These are phyloP conservation scores for Gymnodraco acuticeps DNA, from an alignment of 2,797 vertebrate species.

Conservation along the genomic window DNA sequence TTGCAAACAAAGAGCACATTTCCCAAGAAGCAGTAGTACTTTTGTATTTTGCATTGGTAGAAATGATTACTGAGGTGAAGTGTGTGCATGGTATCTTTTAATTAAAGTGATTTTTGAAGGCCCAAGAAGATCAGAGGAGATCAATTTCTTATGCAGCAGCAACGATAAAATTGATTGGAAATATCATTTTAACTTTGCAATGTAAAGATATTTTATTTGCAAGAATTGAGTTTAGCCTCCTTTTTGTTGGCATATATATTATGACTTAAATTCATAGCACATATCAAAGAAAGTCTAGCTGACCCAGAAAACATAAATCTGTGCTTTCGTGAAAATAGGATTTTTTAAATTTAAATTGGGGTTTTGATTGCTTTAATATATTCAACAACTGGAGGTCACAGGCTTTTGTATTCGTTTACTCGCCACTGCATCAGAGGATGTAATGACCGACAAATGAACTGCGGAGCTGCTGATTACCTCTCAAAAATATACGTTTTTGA, in stretches of 20 bases:
- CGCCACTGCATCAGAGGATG: constrained; percentile 32
- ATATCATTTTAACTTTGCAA: constrained; percentile 4
- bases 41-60: constrained; percentile 13
- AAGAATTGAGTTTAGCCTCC: constrained; percentile 2
- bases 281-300: constrained; percentile 35
- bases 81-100: constrained; percentile 37
- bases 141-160: background rate
- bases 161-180: background rate
- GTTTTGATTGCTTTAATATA: constrained; percentile 31
- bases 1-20: constrained; percentile 35
- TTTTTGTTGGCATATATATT: constrained; percentile 13
- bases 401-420: background rate
- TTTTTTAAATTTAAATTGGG: constrained; percentile 22
- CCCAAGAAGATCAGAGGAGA: constrained; percentile 43
- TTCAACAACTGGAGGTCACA: constrained; percentile 22
- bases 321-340: constrained; percentile 40
- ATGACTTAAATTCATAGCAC: constrained; percentile 33
- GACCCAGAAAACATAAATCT: constrained; percentile 62
- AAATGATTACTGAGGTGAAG: constrained; percentile 11
- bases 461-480: constrained; percentile 40
- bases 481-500: constrained; percentile 24
- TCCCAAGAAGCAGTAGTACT: constrained; percentile 31
- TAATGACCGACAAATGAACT: constrained; percentile 40
- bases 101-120: constrained; percentile 43
- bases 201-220: background rate